Base-by-base conservation (phyloP, 1,140 invertebrate genomes). In the Bombyx mandarina region DNA sequence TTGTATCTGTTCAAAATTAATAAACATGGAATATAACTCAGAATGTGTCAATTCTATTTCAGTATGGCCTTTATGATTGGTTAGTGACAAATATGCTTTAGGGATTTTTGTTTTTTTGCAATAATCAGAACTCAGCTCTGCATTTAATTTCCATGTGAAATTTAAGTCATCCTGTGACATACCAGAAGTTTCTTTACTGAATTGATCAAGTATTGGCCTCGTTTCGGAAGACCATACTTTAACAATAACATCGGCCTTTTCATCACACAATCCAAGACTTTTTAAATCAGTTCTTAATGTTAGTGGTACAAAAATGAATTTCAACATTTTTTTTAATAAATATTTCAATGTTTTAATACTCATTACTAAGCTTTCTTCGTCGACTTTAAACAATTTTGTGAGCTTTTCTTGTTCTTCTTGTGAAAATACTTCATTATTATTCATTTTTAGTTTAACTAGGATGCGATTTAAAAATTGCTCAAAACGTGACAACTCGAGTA, bases 1-100 rank as follows among this genome's bases (percentile, higher is more conserved):
- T 67, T 86, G 82, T 56, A 86, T 75, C 7, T 71, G 70, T 69
- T 85, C 83, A 75, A 86, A 67, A 66, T 86, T 80, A 43, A 86
- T 67, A 58, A 83, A 86, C 46, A 80, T 63, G 54, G 82, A 74
- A 64, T 83, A 71, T 12, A 86, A 56, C 59, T 86, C 83, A 48
- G 75, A 56, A 67, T 83, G 80, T 26, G 76, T 73, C 51, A 86
- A 52, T 71, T 86, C 83, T 45, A 83, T 65, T 66, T 83, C 77
- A 46, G 63, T 68, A 55, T 71, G 65, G 55, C 63, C 52, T 35
- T 70, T 69, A 26, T 65, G 47, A 52, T 48, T n/a, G 62, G 18
- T 56, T 45, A 77, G 58, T 46, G 67, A 65, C 47, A 86, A 57
- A 56, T 85, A 83, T 10, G 80, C 73, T 62, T 85, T 85, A 10